Evolutionary conservation across 2,113 vertebrate genomes (phyloP), one percentile per base, ranked within the genome.

Genomic region (Xenopus borealis): DNA sequence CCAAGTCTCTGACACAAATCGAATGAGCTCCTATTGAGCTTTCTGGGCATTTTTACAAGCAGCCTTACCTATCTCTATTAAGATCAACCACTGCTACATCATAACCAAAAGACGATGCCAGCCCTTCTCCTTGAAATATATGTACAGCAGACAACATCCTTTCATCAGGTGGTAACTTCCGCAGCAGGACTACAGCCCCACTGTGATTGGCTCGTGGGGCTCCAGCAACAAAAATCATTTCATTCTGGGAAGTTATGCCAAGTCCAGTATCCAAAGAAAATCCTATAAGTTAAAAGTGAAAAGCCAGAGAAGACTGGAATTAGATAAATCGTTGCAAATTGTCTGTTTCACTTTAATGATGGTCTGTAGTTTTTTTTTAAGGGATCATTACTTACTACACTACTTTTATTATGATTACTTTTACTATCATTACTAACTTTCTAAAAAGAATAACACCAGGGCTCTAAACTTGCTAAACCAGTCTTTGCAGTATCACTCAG

Each of bases 101-200:
- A 7, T 99, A 99, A 83, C 97, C 97, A 18, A 99, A 99, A 0
- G 96, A 98, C 55, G 97, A 99, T 1, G 92, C 97, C 80, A 98
- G 87, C 6, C 96, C 95, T 57, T 94, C 94, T 18, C 97, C 97
- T 57, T 93, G 85, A 67, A 99, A 91, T 47, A 90, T 88, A 82
- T 95, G 85, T 71, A 93, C 94, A 0, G 91, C 83, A 0, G 89
- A 85, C 50, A 99, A 92, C 0, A 86, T 85, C 66, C 82, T 81
- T 30, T 93, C 92, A 47, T 81, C 65, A 1, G 85, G 80, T 0
- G 58, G 79, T 52, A 91, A 89, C 74, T 92, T 96, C 81, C 81
- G 93, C 69, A 99, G 71, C 76, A 99, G 83, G 72, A 96, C 90
- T 69, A 99, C 97, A 47, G 95, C 95, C 80, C 97, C 97, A 0